Evolutionary conservation across 2,888 invertebrate genomes (phyloP), one percentile per base, ranked within the genome.

Genomic region (Poecilus cupreus): DNA sequence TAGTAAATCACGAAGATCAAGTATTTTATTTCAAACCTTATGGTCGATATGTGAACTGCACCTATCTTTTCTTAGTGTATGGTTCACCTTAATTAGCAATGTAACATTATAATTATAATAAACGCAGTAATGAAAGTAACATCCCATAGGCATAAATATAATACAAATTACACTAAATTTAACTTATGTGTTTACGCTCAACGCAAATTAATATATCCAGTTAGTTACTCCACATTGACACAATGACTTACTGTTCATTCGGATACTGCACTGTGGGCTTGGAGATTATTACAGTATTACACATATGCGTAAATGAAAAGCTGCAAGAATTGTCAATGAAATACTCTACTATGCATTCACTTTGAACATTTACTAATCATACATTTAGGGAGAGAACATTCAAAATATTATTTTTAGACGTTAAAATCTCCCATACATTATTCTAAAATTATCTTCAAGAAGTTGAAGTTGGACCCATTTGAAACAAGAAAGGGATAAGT

Each of bases 141-240:
- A 68, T 16, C 37, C n/a, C 24, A 26, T 18, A 54, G n/a, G n/a
- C 54, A 54, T 32, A 32, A 3, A 68, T 37, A n/a, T 10, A 64
- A 16, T 68, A 39, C 37, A 68, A 18, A 68, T 68, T 68, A 39
- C 37, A 18, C 10, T 75, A 75, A 51, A 75, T 75, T 75, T 51
- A 75, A 26, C 24, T 13, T 20, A 32, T 75, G 26, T 26, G 51
- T 75, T 75, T 75, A 51, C 74, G 46, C 49, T 51, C 24, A 24
- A 49, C 18, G 51, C 51, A 49, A 75, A 51, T 75, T 75, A 75
- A 75, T 51, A 75, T 75, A 51, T 75, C 74, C 74, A 26, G 49
- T 75, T 49, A 26, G 49, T 75, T 75, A 75, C 24, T 49, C 51
- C 51, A 68, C 68, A 39, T 68, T 39, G 13, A n/a, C 20, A 68